Percentiles rank a stretch among this genome's conserved stretches.
phyloP scores from a whole-genome alignment of 2,113 vertebrate genomes.

The Callorhinus ursinus region DNA sequence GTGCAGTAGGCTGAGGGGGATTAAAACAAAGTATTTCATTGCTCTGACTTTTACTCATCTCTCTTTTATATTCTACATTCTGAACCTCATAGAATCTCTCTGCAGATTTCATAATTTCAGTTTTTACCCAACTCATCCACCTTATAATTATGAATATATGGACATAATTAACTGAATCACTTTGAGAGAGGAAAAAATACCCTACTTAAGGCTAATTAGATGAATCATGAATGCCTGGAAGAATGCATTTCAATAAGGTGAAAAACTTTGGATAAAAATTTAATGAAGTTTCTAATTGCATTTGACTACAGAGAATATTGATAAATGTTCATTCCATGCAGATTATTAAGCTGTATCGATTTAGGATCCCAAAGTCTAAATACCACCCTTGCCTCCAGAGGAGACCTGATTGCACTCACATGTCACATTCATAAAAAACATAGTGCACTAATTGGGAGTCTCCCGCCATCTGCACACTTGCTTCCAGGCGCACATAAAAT shows the following conservation, averaged over 20 bases:
- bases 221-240: slow-evolving; percentile 81
- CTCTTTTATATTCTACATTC: background rate
- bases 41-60: background rate
- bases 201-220: slow-evolving; percentile 84
- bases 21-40: slow-evolving; percentile 17
- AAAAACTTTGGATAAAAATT: slow-evolving; percentile 85
- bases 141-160: slow-evolving; percentile 81
- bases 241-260: slow-evolving; percentile 83
- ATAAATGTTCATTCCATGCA: slow-evolving; percentile 77
- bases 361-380: slow-evolving; percentile 78
- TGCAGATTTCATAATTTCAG: slow-evolving; percentile 84
- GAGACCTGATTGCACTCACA: slow-evolving; percentile 82
- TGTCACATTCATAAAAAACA: slow-evolving; percentile 84
- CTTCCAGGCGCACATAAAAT: slow-evolving; percentile 85
- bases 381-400: slow-evolving; percentile 73
- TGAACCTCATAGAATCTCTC: slow-evolving; percentile 71
- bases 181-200: slow-evolving; percentile 75
- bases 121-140: slow-evolving; percentile 82
- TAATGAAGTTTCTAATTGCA: slow-evolving; percentile 84
- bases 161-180: slow-evolving; percentile 83
- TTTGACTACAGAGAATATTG: slow-evolving; percentile 77
- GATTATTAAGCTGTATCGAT: slow-evolving; percentile 85
- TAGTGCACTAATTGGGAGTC: slow-evolving; percentile 85
- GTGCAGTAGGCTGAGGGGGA: background rate
- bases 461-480: slow-evolving; percentile 87